Percentiles rank a stretch among this genome's conserved stretches.
These are phyloP conservation scores for Megalopta genalis DNA, from an alignment of 1,140 invertebrate genomes.

Conservation along the genomic window DNA sequence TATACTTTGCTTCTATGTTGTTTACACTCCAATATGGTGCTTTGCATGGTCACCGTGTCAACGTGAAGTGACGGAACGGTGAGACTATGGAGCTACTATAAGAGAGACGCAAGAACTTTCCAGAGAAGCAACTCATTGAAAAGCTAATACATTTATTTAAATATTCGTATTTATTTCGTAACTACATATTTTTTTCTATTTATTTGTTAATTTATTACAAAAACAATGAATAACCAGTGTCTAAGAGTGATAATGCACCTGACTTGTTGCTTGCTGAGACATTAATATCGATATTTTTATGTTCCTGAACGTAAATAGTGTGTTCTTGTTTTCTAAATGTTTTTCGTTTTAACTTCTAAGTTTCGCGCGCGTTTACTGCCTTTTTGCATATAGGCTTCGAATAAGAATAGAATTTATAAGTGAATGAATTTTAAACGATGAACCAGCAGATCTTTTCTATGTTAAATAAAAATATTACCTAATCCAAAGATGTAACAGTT, in stretches of 20 bases:
- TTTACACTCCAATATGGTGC: constrained; percentile 78
- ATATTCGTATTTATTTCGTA: constrained; percentile 64
- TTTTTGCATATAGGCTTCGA: constrained; percentile 12
- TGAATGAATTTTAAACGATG: constrained; percentile 1
- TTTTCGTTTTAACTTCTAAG: background rate
- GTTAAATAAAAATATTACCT: constrained; percentile 14
- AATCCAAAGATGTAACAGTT: constrained; percentile 33
- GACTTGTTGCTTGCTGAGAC: constrained; percentile 34
- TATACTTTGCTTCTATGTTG: constrained; percentile 75
- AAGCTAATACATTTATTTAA: constrained; percentile 69
- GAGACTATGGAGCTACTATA: constrained; percentile 77
- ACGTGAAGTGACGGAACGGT: constrained; percentile 76
- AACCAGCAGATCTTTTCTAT: constrained; percentile 17
- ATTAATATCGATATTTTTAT: constrained; percentile 48
- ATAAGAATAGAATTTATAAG: constrained; percentile 31
- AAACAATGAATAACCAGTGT: background rate
- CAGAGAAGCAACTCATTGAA: constrained; percentile 78
- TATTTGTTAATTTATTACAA: constrained; percentile 50
- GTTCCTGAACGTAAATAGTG: constrained; percentile 11
- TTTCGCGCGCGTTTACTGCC: constrained; percentile 10
- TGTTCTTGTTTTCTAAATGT: constrained; percentile 15
- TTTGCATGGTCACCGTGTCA: constrained; percentile 77
- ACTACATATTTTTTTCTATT: constrained; percentile 60
- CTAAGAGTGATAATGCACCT: constrained; percentile 55
- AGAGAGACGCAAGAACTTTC: constrained; percentile 74